Base-by-base conservation (phyloP, 2,888 invertebrate species). In the Megalurothrips usitatus region DNA sequence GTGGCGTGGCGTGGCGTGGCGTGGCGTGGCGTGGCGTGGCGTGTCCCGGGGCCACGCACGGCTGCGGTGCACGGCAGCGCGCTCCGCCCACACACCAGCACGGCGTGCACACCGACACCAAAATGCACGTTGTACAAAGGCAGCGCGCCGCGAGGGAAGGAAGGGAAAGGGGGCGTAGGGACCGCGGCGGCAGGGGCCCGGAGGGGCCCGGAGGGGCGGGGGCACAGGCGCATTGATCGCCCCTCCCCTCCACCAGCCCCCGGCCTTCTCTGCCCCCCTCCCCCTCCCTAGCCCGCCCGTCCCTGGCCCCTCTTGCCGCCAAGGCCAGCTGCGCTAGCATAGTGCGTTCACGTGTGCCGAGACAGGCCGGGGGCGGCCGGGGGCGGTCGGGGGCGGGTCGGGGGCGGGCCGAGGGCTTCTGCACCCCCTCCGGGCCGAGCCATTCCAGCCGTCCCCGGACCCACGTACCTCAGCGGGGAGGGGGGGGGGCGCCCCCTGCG, bases 171-270 rank as follows among this genome's bases (percentile, higher is more conserved):
- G 68, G 26, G 23, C 68, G 68, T 8, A 12, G 68, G 68, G 68
- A 4, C 68, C 68, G 23, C 23, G 23, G 83, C 83, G 84, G 84
- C 83, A 83, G 83, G 83, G 83, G 83, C 83, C 82, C 81, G 26
- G 58, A 82, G 79, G 81, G 79, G 78, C 49, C 79, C 79, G 80
- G 80, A 79, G 80, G 81, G 82, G 82, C 82, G 82, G 81, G 82
- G 82, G 82, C 80, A 68, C 81, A 34, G 14, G 78, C 28, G 47
- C 79, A 79, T 81, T 82, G 83, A 82, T 81, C 82, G 83, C 81
- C 81, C 79, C 63, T 26, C 58, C 58, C 17, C 58, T 17, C 58
- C 58, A 17, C 52, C 52, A 4, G 68, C 80, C 58, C n/a, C 47
- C 12, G 17, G 28, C 43, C 43, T 17, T 12, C n/a, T 11, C 23